Evolutionary conservation across 2,797 vertebrate genomes (phyloP), one percentile per base, ranked within the genome.

Genomic region (Thaleichthys pacificus): DNA sequence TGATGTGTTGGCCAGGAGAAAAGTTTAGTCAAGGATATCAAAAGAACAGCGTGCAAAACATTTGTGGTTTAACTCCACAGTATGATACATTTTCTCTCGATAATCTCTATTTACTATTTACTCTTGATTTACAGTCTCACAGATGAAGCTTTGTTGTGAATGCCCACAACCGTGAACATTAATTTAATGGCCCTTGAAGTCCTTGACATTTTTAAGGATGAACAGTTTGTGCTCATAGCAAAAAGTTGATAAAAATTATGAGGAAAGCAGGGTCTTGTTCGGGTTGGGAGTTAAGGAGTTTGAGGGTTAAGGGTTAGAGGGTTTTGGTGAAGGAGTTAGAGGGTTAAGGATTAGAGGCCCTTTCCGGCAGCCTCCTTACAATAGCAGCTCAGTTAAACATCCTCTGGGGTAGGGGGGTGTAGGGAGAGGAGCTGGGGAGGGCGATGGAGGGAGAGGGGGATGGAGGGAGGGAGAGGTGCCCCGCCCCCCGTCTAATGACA

Each of bases 351-450:
- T 24, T 42, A 11, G 86, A 91, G 88, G 89, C 89, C 87, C 89
- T 91, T 87, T 84, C 87, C 89, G 84, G 86, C 87, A 83, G 85
- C 87, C 84, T 90, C 77, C 84, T 72, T 56, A 1, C 5, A 56
- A 61, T 86, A 89, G 88, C 88, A 89, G 87, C 89, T 86, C 75
- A 30, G 78, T 77, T 76, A 24, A 77, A 74, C n/a, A 0, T 68
- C 30, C 63, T 57, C 66, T 61, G 12, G 22, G 51, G 56, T 56
- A n/a, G 66, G 21, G 47, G 12, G 38, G 42, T 47, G 42, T 47
- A 3, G 9, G 42, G 57, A n/a, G n/a, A 12, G 56, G 38, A 30
- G 15, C 22, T 51, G 65, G 47, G 42, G 21, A 22, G 73, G 65
- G 32, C 1, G 8, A 38, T 38, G 35, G 9, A 38, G 35, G 35